Evolutionary conservation across 1,140 invertebrate species (phyloP).

Genomic region (Acromyrmex heyeri): DNA sequence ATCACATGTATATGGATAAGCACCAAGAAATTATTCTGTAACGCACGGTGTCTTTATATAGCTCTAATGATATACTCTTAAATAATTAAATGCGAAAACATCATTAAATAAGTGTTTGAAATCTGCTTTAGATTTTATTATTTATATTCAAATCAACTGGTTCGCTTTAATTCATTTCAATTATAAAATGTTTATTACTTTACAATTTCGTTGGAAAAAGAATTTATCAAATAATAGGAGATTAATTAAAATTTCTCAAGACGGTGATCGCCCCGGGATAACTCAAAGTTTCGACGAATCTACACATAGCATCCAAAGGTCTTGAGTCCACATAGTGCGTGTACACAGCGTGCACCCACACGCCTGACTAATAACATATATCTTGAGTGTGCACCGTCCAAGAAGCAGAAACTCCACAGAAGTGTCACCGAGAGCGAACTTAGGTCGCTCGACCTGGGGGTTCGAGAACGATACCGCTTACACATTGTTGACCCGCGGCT

Average conservation of each 20-base stretch:
- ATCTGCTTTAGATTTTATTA: not conserved
- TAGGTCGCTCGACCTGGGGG: slow-evolving; percentile 79
- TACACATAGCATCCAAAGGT: slow-evolving; percentile 64
- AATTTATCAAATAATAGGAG: not conserved
- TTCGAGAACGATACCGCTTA: slow-evolving; percentile 79
- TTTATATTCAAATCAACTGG: not conserved
- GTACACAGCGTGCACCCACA: slow-evolving; percentile 67
- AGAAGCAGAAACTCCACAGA: slow-evolving; percentile 84
- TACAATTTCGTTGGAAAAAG: not conserved
- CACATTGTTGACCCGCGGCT: slow-evolving; percentile 85
- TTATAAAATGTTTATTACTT: not conserved
- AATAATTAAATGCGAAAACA: slow-evolving; percentile 2
- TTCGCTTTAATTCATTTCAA: not conserved
- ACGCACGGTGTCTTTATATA: not conserved
- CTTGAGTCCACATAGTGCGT: slow-evolving; percentile 46
- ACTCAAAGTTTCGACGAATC: slow-evolving; percentile 76
- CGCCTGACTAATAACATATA: slow-evolving; percentile 76
- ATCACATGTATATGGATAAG: not conserved
- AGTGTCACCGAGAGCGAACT: slow-evolving; percentile 85
- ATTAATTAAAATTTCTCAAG: slow-evolving; percentile 46
- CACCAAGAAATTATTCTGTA: slow-evolving; percentile 1
- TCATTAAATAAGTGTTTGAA: slow-evolving; percentile 1
- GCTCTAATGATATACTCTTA: not conserved
- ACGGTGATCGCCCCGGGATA: slow-evolving; percentile 62
- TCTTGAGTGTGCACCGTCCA: slow-evolving; percentile 79